phyloP scores from a whole-genome alignment of 2,888 invertebrate genomes.

The Drosophila nr. medialis region DNA sequence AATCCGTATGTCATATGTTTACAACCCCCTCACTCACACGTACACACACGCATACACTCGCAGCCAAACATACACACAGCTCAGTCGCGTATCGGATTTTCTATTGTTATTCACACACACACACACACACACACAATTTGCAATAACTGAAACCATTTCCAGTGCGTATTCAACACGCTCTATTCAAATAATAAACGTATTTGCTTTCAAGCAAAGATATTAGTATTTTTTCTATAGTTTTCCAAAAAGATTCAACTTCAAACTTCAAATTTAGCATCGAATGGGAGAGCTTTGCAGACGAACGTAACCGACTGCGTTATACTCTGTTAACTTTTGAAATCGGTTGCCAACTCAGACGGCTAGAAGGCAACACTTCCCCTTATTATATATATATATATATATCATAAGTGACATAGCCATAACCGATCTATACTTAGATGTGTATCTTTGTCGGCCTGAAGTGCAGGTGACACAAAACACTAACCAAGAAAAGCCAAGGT shows the following conservation, averaged over 20 bases:
- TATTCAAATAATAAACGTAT: no score
- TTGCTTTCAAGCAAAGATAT: background rate
- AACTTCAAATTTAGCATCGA: background rate
- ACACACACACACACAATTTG: background rate
- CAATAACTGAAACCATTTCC: background rate
- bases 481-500: no score
- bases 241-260: background rate
- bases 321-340: background rate
- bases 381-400: no score
- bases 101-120: background rate
- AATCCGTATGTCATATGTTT: conserved; percentile 45
- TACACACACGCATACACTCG: background rate
- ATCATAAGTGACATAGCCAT: no score
- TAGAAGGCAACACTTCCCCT: no score
- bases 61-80: background rate
- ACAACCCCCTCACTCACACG: conserved; percentile 9
- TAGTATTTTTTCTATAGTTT: background rate
- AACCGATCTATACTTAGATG: no score
- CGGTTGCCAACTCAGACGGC: background rate
- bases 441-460: no score
- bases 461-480: no score
- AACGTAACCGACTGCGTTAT: background rate
- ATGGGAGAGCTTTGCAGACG: background rate
- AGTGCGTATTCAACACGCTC: background rate
- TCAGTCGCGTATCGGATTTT: background rate